phyloP scores from a whole-genome alignment of 2,888 invertebrate species.

The Poecilus cupreus region DNA sequence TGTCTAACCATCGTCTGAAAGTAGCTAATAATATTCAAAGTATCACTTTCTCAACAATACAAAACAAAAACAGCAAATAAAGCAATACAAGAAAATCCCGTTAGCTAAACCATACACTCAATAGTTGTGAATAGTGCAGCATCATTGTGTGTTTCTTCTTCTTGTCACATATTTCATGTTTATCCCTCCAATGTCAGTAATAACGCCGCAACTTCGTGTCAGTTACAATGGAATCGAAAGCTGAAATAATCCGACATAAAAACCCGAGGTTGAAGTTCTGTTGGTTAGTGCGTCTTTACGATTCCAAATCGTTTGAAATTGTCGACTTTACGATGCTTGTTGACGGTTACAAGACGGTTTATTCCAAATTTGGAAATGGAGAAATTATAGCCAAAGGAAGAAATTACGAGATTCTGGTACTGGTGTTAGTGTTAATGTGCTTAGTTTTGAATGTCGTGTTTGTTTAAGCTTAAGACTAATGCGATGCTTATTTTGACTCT shows the following conservation, averaged over 20 bases:
- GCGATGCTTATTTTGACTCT: background rate
- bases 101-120: background rate
- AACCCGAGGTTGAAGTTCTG: background rate
- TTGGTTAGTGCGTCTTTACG: background rate
- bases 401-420: background rate
- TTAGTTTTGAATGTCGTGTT: background rate
- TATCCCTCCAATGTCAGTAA: slow-evolving; percentile 33
- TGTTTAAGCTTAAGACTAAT: background rate
- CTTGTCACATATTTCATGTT: slow-evolving; percentile 47
- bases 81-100: background rate
- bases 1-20: too few species aligned
- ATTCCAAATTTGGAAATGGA: slow-evolving; percentile 40
- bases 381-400: background rate
- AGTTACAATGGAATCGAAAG: slow-evolving; percentile 47
- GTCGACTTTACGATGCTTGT: slow-evolving; percentile 40
- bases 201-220: slow-evolving; percentile 18
- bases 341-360: slow-evolving; percentile 21
- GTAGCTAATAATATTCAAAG: background rate
- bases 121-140: slow-evolving; percentile 2
- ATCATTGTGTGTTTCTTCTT: slow-evolving; percentile 3
- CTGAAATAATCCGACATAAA: slow-evolving; percentile 43
- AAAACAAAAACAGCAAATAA: slow-evolving; percentile 9
- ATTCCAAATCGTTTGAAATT: slow-evolving; percentile 44
- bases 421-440: background rate
- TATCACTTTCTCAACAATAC: background rate